A percentile compares a stretch with the other conserved stretches of the same genome.
Conservation (phyloP, 1,140 invertebrate genomes). For the Drosophila ogumai region DNA sequence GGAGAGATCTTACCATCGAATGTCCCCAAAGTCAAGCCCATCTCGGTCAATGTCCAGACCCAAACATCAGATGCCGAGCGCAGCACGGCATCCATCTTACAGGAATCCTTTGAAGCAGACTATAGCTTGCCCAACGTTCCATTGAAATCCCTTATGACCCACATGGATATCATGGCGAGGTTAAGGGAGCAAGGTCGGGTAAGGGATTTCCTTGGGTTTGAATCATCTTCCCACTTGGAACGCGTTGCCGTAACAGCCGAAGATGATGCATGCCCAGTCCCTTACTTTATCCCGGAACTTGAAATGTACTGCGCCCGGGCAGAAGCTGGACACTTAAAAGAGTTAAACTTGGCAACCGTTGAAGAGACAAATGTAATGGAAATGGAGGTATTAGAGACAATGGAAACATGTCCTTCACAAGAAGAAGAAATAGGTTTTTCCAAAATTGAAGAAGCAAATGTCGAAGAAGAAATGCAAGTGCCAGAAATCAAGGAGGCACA, state of each 20-base stretch:
- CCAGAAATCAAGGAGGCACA: not conserved
- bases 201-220: constrained; percentile 23
- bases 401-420: not conserved
- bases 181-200: constrained; percentile 7
- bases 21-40: not conserved
- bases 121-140: constrained; percentile 4
- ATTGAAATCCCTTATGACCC: constrained; percentile 5
- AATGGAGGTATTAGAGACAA: not conserved
- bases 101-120: constrained; percentile 9
- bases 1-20: not conserved
- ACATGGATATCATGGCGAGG: constrained; percentile 4
- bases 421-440: no score
- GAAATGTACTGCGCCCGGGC: constrained; percentile 4
- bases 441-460: no score
- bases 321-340: not conserved
- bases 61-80: not conserved
- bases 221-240: not conserved
- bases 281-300: constrained; percentile 31
- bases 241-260: not conserved
- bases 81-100: no score
- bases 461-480: not conserved
- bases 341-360: not conserved
- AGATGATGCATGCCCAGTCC: not conserved
- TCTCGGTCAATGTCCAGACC: not conserved
- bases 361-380: not conserved